phyloP scores from a whole-genome alignment of 1,140 invertebrate species.

The Psilanteris sp. region DNA sequence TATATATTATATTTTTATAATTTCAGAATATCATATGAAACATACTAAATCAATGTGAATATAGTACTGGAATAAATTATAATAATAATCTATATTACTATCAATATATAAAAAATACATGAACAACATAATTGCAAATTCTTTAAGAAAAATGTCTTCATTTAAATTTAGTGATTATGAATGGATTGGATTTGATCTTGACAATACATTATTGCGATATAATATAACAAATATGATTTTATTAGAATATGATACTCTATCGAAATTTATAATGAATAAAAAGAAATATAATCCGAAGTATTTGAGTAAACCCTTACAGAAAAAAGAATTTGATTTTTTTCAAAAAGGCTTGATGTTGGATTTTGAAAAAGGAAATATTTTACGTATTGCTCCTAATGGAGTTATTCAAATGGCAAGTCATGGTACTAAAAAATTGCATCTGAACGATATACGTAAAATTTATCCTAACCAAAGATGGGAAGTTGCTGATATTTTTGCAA shows the following conservation, averaged over 20 bases:
- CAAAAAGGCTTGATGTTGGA: slow-evolving; percentile 89
- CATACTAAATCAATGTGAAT: no score
- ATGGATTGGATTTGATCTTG: slow-evolving; percentile 90
- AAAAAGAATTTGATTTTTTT: slow-evolving; percentile 83
- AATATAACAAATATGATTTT: slow-evolving; percentile 83
- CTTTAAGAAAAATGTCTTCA: slow-evolving; percentile 56
- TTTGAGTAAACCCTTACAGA: slow-evolving; percentile 80
- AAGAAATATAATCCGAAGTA: slow-evolving; percentile 82
- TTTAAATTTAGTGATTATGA: slow-evolving; percentile 85
- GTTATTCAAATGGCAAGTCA: slow-evolving; percentile 84
- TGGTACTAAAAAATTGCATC: slow-evolving; percentile 83
- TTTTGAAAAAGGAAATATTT: slow-evolving; percentile 85
- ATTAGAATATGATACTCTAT: slow-evolving; percentile 83
- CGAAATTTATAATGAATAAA: slow-evolving; percentile 83
- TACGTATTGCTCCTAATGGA: slow-evolving; percentile 84
- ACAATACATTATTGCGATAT: slow-evolving; percentile 86
- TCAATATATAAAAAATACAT: no score
- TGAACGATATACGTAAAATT: slow-evolving; percentile 81
- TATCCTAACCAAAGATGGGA: slow-evolving; percentile 84
- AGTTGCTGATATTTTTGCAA: slow-evolving; percentile 79
- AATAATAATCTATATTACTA: no score
- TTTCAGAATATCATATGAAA: no score
- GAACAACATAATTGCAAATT: no score
- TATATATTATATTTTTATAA: no score
- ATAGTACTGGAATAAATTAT: no score